Evolutionary conservation across 2,113 vertebrate species (phyloP), one percentile per base, ranked within the genome.

Genomic region (Heliornis fulica): DNA sequence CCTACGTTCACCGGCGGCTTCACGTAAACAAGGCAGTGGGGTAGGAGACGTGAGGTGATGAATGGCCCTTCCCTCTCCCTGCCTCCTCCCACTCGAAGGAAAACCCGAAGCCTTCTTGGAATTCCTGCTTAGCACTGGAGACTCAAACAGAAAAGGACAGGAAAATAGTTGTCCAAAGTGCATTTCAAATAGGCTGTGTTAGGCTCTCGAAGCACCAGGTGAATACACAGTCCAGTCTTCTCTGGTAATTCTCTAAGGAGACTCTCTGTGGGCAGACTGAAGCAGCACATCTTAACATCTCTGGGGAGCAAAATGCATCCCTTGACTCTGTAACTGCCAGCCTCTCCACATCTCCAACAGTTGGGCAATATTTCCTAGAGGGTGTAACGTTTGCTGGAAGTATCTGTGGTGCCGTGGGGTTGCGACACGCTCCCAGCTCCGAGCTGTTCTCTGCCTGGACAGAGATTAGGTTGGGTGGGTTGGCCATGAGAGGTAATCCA

Each of bases 281-380:
- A 45, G 60, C 20, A 9, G 48, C 26, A 9, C 22, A 2, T 2
- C 2, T 0, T 1, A 9, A n/a, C 0, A 3, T 38, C 26, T 22
- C 9, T 4, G 60, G 70, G 16, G 48, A 40, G 36, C 0, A 25
- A 41, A 84, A 45, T 3, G 19, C 23, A 54, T 66, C 64, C 34
- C 34, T 10, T 2, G 20, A 2, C 53, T 28, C 66, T 10, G 6
- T 1, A 26, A 1, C 68, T 13, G 20, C 10, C 74, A 7, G 74
- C 74, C 87, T 90, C 83, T 82, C 75, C 79, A 70, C 22, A 43
- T 28, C 70, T 65, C 50, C 80, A n/a, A 11, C 54, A 22, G 15
- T 79, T 50, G 31, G 93, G 87, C 90, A 88, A 82, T 8, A 14
- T 74, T 96, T 96, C 93, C 93, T 86, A 26, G 80, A 91, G 90